Evolutionary conservation across 2,797 vertebrate species (phyloP).

Genomic region (Crocodylus rhombifer): DNA sequence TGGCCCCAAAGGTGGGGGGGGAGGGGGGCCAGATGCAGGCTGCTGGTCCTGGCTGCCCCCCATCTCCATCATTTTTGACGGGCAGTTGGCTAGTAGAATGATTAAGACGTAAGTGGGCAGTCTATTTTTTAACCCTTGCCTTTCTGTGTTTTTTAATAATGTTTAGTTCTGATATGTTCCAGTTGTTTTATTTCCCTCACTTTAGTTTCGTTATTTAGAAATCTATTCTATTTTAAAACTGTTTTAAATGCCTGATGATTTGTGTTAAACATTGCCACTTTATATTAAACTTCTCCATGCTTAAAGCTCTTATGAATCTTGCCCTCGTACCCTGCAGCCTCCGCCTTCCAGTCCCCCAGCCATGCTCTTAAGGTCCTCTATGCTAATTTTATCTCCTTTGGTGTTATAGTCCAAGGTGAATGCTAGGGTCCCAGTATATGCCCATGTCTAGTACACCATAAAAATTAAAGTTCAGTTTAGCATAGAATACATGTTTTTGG

Average conservation of each 20-base stretch:
- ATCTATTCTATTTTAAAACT: background rate
- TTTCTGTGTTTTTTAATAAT: background rate
- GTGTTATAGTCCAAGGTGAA: background rate
- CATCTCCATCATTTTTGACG: too few relatives aligned
- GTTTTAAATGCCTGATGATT: background rate
- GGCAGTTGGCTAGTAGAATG: too few relatives aligned
- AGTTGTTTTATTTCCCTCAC: background rate
- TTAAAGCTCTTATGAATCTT: background rate
- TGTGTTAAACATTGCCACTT: background rate
- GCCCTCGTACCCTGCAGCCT: background rate
- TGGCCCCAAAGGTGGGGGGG: too few relatives aligned
- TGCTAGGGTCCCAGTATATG: fast-evolving
- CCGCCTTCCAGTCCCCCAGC: background rate
- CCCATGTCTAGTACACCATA: background rate
- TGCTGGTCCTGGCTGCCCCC: too few relatives aligned
- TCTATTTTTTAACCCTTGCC: background rate
- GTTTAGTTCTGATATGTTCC: background rate
- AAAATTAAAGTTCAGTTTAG: background rate
- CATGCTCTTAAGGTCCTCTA: too few relatives aligned
- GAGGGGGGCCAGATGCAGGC: too few relatives aligned
- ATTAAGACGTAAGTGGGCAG: too few relatives aligned
- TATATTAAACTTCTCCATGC: background rate
- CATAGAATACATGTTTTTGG: background rate
- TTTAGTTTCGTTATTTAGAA: background rate
- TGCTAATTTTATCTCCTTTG: background rate